Base-by-base conservation (phyloP, 2,888 invertebrate species). In the Pseudanteris insignis region DNA sequence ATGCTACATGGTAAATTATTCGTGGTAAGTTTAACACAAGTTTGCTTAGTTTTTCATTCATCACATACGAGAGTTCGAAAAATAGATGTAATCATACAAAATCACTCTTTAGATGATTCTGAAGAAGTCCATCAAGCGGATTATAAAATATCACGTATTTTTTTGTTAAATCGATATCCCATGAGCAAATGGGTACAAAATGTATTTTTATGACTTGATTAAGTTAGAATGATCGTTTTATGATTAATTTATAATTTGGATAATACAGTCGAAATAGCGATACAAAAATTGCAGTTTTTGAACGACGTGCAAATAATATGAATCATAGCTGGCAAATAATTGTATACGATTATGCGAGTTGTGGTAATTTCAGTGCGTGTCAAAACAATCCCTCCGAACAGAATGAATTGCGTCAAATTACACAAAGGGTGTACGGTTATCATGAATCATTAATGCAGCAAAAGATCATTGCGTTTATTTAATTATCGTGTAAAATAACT, bases 351-450 rank as follows among this genome's bases (percentile, higher is more conserved):
- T 59, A 59, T 24, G 32, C 36, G 24, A 24, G 28, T 11, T 18
- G 36, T 41, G 29, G 51, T 53, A 41, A 47, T 53, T 59, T 59
- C 11, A 53, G 40, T 36, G 40, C 46, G 50, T 53, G 51, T 59
- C 59, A 53, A 53, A 59, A 41, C 28, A 41, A 28, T 37, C 59
- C 46, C 51, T 15, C 8, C 26, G 18, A 34, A 28, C 24, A 34
- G 14, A 38, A 21, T 30, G 11, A 12, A 26, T 11, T 28, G 2
- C 6, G 33, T 37, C 30, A 25, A 46, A 28, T 54, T 26, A 46
- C 10, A 3, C 28, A 9, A 10, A 29, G 41, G 41, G 53, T 28
- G 43, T 14, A 9, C 24, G 1, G 8, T 26, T 14, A 9, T 21
- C 34, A 29, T 34, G 9, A 34, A 47, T 47, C 12, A 47, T 47